These are phyloP conservation scores for Triplophysa siluroides DNA, from an alignment of 2,113 vertebrate genomes.

Conservation along the genomic window DNA sequence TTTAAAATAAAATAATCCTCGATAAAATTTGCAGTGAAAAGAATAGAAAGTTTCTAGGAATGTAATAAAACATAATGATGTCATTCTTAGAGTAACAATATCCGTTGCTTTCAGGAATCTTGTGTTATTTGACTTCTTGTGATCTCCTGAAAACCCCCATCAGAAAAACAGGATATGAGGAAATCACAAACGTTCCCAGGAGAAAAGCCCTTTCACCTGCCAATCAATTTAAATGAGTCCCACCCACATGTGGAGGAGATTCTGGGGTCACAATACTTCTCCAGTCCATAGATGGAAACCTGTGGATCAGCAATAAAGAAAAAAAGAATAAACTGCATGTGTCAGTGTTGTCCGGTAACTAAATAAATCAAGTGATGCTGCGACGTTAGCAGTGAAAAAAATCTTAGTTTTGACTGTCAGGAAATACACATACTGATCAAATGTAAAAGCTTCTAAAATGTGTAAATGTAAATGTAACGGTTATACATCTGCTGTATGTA, in stretches of 20 bases:
- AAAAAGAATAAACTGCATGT: background rate
- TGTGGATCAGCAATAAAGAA: conserved; percentile 47
- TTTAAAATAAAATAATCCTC: no score
- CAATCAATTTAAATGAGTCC: conserved; percentile 53
- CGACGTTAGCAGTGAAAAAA: no score
- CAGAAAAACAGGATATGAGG: conserved; percentile 36
- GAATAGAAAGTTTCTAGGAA: no score
- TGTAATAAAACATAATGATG: no score
- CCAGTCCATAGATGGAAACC: conserved; percentile 45
- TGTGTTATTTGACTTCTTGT: background rate
- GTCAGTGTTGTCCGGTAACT: background rate
- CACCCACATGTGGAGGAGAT: conserved; percentile 51
- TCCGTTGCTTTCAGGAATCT: background rate
- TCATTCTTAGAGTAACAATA: background rate
- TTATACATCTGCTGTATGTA: no score
- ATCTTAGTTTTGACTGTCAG: no score
- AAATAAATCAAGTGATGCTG: no score
- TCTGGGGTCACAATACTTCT: background rate
- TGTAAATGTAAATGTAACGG: no score
- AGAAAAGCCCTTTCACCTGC: background rate
- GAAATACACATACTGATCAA: no score
- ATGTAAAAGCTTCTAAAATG: no score
- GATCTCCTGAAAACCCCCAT: background rate
- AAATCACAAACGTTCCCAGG: background rate
- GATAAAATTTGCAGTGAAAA: no score